phyloP scores from a whole-genome alignment of 35 echinoderm and acorn worm species.

The Ophiothrix spiculata region DNA sequence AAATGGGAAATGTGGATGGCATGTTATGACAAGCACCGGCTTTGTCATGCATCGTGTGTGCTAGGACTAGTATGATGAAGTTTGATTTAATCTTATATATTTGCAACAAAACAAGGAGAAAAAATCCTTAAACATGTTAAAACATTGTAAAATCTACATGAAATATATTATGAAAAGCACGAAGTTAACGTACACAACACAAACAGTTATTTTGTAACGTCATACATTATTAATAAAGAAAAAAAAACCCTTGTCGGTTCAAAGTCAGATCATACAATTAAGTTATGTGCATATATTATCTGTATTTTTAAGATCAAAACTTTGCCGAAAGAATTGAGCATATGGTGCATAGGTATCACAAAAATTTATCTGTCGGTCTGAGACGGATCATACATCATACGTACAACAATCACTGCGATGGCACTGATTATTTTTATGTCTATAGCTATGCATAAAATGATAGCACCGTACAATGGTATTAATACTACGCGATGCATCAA shows the following conservation, averaged over 20 bases:
- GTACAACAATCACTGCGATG: neutral
- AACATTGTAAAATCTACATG: too few relatives aligned
- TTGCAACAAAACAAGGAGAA: too few relatives aligned
- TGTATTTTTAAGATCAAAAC: neutral
- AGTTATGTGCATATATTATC: neutral
- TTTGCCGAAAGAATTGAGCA: too few relatives aligned
- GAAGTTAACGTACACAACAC: too few relatives aligned
- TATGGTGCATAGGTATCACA: too few relatives aligned
- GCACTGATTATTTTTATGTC: neutral
- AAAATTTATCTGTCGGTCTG: neutral
- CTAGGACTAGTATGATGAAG: too few relatives aligned
- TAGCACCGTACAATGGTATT: neutral
- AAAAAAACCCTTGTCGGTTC: neutral
- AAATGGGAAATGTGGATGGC: too few relatives aligned
- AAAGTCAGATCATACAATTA: neutral
- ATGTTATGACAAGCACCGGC: too few relatives aligned
- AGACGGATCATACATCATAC: neutral
- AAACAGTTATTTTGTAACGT: neutral
- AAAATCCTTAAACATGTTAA: too few relatives aligned
- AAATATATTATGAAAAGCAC: too few relatives aligned
- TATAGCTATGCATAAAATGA: neutral
- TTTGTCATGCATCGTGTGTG: too few relatives aligned
- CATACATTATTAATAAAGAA: neutral
- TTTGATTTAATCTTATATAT: too few relatives aligned
- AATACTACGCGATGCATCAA: neutral